phyloP scores from a whole-genome alignment of 2,113 vertebrate genomes.

The Lophochroa leadbeateri region DNA sequence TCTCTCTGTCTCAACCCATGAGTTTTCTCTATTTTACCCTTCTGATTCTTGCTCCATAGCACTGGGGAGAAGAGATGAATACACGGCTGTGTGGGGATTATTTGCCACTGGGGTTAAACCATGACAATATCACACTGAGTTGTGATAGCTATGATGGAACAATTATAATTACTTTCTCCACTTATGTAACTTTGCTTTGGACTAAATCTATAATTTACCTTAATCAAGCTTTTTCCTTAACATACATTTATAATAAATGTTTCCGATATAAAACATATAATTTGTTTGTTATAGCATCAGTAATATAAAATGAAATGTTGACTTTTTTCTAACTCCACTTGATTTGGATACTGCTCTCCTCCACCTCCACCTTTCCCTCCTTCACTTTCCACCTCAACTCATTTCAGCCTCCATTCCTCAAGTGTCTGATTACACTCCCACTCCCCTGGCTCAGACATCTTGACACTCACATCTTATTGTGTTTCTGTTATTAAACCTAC shows the following conservation, averaged over 20 bases:
- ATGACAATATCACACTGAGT: not conserved
- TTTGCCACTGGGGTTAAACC: not conserved
- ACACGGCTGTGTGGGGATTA: not conserved
- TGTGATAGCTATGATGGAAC: not conserved
- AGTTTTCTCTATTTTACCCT: not conserved
- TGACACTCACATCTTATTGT: not conserved
- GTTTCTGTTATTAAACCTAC: not conserved
- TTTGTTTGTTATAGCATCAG: not conserved
- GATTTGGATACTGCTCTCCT: not conserved
- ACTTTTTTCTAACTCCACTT: not conserved
- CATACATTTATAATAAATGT: not conserved
- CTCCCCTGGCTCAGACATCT: not conserved
- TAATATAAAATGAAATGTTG: not conserved
- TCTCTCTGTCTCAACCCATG: accelerated
- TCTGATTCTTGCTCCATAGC: not conserved
- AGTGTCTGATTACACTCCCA: not conserved
- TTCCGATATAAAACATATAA: not conserved
- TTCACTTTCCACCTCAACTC: not conserved
- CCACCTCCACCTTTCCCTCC: not conserved
- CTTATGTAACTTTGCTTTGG: not conserved
- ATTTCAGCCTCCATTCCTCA: not conserved
- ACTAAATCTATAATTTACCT: not conserved
- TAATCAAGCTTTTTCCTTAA: not conserved
- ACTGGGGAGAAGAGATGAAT: not conserved
- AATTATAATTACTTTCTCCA: not conserved